Base-by-base conservation (phyloP, 2,888 invertebrate species). In the Catocala nupta region DNA sequence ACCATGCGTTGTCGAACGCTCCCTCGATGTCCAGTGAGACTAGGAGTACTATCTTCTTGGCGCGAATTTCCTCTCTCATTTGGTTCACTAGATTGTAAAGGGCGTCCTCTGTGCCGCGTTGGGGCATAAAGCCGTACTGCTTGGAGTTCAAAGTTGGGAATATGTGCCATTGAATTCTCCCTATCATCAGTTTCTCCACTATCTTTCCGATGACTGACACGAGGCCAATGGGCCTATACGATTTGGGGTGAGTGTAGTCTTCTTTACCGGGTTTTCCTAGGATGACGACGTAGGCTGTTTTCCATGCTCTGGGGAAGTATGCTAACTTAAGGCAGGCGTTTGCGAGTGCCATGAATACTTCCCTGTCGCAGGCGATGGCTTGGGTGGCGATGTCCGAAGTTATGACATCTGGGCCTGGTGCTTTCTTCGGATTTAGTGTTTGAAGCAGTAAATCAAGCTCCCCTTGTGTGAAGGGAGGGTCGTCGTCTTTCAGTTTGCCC, bases 221-320 rank as follows among this genome's bases (percentile, higher is more conserved):
- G 2, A 66, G 49, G 0, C 62, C 65, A 10, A 65, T 65, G 0
- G 65, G 65, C 16, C 61, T 47, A 33, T 66, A 66, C 0, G 66
- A 66, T 36, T 56, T 66, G 9, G 56, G 62, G 16, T 16, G 16
- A 16, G 16, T 16, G 2, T 16, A 16, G 16, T 16, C 16, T 2
- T 16, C 16, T 16, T 16, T 16, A 2, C 16, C 16, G 25, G 4
- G 25, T 25, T 25, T 25, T 3, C 25, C 4, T 25, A 25, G 7
- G 34, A 62, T 58, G 42, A 55, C 42, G 0, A 61, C 55, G 13
- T 51, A 43, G 5, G 65, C 65, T 8, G 12, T 33, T 50, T 65
- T 65, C 65, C 61, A 65, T 10, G 16, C 45, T 0, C n/a, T 43
- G 2, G 58, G 59, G 49, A 61, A 62, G 33, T 56, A 11, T 2